These are phyloP conservation scores for Cichladusa arquata DNA, from an alignment of 2,113 vertebrate species.

Conservation along the genomic window DNA sequence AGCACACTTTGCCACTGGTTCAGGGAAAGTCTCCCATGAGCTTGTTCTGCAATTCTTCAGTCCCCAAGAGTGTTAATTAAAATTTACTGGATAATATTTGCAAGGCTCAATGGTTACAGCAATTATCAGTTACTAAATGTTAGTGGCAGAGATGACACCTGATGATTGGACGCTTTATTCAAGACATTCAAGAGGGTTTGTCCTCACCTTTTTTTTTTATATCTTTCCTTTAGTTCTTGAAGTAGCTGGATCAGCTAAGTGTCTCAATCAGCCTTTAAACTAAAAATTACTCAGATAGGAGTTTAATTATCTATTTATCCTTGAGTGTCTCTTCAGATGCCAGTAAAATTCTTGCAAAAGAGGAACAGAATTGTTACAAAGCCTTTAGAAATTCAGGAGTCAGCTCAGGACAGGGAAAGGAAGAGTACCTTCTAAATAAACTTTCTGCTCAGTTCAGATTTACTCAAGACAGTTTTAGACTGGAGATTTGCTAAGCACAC, in stretches of 20 bases:
- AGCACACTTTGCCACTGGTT: slow-evolving; percentile 68
- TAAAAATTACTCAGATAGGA: neutral
- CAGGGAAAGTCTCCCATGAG: slow-evolving; percentile 65
- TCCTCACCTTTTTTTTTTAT: accelerated
- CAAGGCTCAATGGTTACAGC: slow-evolving; percentile 75
- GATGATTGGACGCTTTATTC: slow-evolving; percentile 61
- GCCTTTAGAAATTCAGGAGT: neutral
- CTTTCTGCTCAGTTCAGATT: neutral
- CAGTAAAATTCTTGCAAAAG: neutral
- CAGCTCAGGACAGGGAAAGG: neutral
- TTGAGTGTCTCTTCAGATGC: neutral
- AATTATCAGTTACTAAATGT: slow-evolving; percentile 82
- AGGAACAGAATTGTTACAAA: neutral
- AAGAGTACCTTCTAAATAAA: neutral
- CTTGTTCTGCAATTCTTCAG: slow-evolving; percentile 70
- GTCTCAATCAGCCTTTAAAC: slow-evolving; percentile 37
- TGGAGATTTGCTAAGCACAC: neutral
- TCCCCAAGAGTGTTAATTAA: slow-evolving; percentile 81
- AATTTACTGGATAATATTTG: slow-evolving; percentile 82
- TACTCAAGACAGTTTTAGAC: neutral
- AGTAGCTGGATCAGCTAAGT: slow-evolving; percentile 35
- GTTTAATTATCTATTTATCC: slow-evolving; percentile 37
- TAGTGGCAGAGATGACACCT: slow-evolving; percentile 67
- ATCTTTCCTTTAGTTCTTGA: slow-evolving; percentile 28
- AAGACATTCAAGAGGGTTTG: neutral